Percentiles rank a stretch among this genome's conserved stretches.
phyloP scores from a whole-genome alignment of 2,113 vertebrate genomes.

The Macroglossus sobrinus region DNA sequence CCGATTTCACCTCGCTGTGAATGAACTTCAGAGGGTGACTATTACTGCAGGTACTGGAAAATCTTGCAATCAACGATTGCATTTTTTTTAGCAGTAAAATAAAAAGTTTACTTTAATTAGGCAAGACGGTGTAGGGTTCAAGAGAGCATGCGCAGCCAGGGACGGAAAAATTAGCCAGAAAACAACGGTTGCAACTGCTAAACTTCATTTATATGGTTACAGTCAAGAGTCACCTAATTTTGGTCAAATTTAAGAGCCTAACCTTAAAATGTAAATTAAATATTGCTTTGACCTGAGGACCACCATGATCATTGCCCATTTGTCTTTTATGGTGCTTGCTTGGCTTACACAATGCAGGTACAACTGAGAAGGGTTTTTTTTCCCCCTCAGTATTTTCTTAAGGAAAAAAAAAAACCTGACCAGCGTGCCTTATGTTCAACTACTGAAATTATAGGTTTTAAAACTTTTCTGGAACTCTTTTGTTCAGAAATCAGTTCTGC shows the following conservation, averaged over 20 bases:
- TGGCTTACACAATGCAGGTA: slow-evolving; percentile 51
- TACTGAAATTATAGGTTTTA: slow-evolving; percentile 74
- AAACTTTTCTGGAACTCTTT: slow-evolving; percentile 71
- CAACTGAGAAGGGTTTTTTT: slow-evolving; percentile 18
- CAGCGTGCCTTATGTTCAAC: slow-evolving; percentile 61
- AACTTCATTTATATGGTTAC: slow-evolving; percentile 54
- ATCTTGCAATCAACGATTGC: neutral
- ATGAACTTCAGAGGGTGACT: neutral
- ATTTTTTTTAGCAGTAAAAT: slow-evolving; percentile 40
- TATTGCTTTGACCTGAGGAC: slow-evolving; percentile 27
- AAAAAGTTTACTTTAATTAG: neutral
- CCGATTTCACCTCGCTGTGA: neutral
- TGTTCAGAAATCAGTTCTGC: slow-evolving; percentile 75
- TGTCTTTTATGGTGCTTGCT: slow-evolving; percentile 42
- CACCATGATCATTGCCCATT: slow-evolving; percentile 2
- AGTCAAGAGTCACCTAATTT: slow-evolving; percentile 45
- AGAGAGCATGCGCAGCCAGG: neutral
- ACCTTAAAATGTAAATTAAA: slow-evolving; percentile 49
- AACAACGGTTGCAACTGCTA: slow-evolving; percentile 44
- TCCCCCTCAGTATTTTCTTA: neutral
- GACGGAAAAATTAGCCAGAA: slow-evolving; percentile 20
- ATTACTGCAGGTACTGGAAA: neutral
- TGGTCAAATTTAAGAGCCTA: slow-evolving; percentile 29
- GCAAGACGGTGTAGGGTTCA: neutral
- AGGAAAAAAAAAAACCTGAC: slow-evolving; percentile 20